A percentile compares a stretch with the other conserved stretches of the same genome.
Evolutionary conservation across 2,888 invertebrate species (phyloP).

Genomic region (Caprella mutica): DNA sequence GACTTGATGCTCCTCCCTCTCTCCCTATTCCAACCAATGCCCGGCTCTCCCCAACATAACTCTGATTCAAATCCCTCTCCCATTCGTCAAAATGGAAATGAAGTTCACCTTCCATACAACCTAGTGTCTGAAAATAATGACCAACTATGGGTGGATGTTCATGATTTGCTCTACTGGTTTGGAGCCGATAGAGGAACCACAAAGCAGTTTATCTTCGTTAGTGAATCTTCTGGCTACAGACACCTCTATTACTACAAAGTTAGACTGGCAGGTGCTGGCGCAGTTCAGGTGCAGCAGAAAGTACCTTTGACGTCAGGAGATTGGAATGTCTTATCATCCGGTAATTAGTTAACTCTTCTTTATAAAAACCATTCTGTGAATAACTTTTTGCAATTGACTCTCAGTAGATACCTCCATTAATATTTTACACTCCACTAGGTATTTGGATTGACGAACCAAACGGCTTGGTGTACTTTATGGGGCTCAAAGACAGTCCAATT

Average conservation of each 20-base stretch:
- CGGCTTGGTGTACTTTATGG: constrained; percentile 79
- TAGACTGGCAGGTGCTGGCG: constrained; percentile 6
- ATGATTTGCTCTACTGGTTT: constrained; percentile 71
- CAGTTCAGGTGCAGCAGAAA: constrained; percentile 32
- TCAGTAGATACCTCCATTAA: too few relatives aligned
- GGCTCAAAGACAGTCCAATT: constrained; percentile 74
- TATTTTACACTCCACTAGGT: too few relatives aligned
- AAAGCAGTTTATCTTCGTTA: constrained; percentile 75
- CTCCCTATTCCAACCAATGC: constrained; percentile 43
- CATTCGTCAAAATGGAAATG: constrained; percentile 79
- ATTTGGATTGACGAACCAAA: constrained; percentile 74
- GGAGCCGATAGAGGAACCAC: constrained; percentile 46
- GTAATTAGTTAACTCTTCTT: too few relatives aligned
- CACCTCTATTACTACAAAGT: constrained; percentile 63
- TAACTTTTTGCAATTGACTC: too few relatives aligned
- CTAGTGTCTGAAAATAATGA: neutral
- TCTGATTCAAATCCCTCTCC: constrained; percentile 51
- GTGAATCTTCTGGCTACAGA: constrained; percentile 77
- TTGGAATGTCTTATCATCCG: too few relatives aligned
- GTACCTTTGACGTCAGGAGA: constrained; percentile 72
- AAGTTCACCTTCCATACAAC: neutral
- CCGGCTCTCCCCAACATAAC: neutral
- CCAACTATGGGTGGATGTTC: constrained; percentile 40
- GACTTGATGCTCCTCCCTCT: constrained; percentile 68
- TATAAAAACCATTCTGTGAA: too few relatives aligned